A percentile compares a stretch with the other conserved stretches of the same genome.
phyloP scores from a whole-genome alignment of 1,140 invertebrate species.

The Seison nebaliae region DNA sequence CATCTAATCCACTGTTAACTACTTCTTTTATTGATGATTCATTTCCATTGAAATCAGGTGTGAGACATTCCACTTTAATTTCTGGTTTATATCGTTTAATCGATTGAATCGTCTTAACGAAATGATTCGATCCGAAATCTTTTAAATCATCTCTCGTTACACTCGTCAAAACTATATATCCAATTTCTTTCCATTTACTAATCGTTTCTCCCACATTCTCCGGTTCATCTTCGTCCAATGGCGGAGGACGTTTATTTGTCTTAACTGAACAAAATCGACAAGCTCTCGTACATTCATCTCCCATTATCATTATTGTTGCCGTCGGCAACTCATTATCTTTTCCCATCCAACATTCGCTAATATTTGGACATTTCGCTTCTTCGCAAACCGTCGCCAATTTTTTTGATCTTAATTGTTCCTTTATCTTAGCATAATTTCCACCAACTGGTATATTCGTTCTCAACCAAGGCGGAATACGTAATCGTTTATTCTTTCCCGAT shows the following conservation, averaged over 20 bases:
- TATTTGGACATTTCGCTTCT: conserved; percentile 93
- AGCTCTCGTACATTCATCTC: conserved; percentile 32
- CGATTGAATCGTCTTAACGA: conserved; percentile 54
- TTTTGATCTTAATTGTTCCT: conserved; percentile 52
- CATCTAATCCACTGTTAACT: conserved; percentile 54
- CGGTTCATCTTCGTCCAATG: conserved; percentile 65
- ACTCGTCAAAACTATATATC: conserved; percentile 88
- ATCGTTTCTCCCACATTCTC: conserved; percentile 70
- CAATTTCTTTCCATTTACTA: conserved; percentile 57
- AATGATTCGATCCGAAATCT: conserved; percentile 66
- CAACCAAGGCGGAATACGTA: conserved; percentile 77
- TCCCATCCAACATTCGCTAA: conserved; percentile 92
- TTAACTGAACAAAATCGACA: conserved; percentile 97
- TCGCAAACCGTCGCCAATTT: conserved; percentile 92
- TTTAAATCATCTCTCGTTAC: conserved; percentile 82
- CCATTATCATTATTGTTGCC: conserved; percentile 37
- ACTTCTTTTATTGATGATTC: conserved; percentile 44
- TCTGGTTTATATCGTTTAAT: conserved; percentile 40
- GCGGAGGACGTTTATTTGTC: conserved; percentile 62
- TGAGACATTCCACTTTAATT: conserved; percentile 79
- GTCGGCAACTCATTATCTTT: conserved; percentile 32
- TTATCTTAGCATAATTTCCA: conserved; percentile 53
- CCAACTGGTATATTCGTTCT: conserved; percentile 76
- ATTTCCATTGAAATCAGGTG: conserved; percentile 77
- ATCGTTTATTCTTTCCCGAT: too few species aligned